A percentile compares a stretch with the other conserved stretches of the same genome.
phyloP scores from a whole-genome alignment of 2,113 vertebrate species.

The Trogon melanurus region DNA sequence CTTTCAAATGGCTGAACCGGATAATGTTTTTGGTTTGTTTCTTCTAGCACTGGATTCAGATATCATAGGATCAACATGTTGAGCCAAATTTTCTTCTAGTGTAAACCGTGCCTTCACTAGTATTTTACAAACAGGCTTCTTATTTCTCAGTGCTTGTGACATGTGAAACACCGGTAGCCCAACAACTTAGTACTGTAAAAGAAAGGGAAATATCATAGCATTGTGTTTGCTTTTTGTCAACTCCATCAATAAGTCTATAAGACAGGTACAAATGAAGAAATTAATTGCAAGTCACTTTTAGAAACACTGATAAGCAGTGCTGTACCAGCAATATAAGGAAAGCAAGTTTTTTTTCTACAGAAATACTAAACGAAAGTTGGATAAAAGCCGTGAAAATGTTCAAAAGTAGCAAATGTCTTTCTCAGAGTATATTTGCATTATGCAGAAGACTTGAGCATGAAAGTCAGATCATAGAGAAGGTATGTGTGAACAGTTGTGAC shows the following conservation, averaged over 20 bases:
- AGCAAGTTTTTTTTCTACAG: neutral
- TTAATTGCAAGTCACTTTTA: neutral
- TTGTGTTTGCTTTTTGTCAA: neutral
- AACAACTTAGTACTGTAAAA: neutral
- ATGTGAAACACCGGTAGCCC: neutral
- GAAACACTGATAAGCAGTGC: neutral
- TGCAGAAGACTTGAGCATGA: neutral
- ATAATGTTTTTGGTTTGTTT: neutral
- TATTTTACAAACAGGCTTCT: neutral
- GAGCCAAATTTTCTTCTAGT: neutral
- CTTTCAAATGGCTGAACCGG: neutral
- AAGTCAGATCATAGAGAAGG: neutral
- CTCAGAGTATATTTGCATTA: neutral
- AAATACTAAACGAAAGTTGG: neutral
- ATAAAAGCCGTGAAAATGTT: neutral
- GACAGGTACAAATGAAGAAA: neutral
- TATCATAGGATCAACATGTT: neutral
- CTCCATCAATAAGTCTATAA: neutral
- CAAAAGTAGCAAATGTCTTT: constrained; percentile 13
- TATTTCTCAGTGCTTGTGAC: neutral
- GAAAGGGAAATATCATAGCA: neutral
- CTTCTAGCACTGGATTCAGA: neutral
- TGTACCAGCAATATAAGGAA: neutral
- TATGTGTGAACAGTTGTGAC: neutral
- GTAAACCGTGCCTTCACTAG: neutral